Conservation (phyloP, 2,113 vertebrate species). For the Edolisoma coerulescens region DNA sequence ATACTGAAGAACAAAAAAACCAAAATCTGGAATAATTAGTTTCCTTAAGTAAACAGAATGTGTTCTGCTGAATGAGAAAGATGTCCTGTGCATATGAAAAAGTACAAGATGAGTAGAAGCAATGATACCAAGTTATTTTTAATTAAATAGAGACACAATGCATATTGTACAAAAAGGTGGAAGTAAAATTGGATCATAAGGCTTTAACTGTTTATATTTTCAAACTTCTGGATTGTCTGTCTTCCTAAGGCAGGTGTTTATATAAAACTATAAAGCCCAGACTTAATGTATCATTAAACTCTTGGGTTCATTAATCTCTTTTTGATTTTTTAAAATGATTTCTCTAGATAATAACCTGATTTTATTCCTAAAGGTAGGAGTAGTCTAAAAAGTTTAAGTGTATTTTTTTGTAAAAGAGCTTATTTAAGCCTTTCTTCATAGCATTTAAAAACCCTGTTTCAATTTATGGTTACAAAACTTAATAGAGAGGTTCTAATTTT, state of each 20-base stretch:
- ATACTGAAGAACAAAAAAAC: background rate
- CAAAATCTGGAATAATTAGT: background rate
- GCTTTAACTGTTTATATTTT: background rate
- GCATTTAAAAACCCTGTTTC: background rate
- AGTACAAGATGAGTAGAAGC: background rate
- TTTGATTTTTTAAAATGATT: rapidly evolving
- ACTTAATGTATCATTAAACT: background rate
- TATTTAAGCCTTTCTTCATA: background rate
- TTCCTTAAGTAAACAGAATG: background rate
- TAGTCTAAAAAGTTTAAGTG: background rate
- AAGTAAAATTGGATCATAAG: background rate
- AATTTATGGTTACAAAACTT: background rate
- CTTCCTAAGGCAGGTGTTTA: background rate
- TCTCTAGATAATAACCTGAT: background rate
- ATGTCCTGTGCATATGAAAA: background rate
- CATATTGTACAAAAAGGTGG: background rate
- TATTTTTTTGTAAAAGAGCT: background rate
- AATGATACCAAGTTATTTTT: background rate
- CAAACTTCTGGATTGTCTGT: background rate
- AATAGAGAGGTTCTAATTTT: background rate
- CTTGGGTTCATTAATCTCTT: background rate
- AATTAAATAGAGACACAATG: background rate
- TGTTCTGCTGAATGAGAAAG: background rate
- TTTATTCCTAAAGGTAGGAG: background rate
- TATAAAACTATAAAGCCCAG: background rate